These are phyloP conservation scores for Macrophya annulata DNA, from an alignment of 2,888 invertebrate species.

Conservation along the genomic window DNA sequence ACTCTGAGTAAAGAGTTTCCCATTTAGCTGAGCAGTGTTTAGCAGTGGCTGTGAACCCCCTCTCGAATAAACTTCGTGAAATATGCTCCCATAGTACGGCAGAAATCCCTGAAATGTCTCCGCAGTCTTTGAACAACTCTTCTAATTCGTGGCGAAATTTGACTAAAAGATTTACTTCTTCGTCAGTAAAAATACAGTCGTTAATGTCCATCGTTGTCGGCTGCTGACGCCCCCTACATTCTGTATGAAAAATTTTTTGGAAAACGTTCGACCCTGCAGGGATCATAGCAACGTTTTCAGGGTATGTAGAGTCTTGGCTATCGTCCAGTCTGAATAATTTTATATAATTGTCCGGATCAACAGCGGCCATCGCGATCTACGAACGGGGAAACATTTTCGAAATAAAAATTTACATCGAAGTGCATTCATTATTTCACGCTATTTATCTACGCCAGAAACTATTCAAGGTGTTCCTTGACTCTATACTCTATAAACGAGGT, in stretches of 20 bases:
- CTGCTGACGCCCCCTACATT: background rate
- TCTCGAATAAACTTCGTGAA: background rate
- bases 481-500: background rate
- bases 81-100: constrained; percentile 41
- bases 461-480: background rate
- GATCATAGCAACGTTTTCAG: background rate
- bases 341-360: constrained; percentile 41
- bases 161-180: background rate
- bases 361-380: constrained; percentile 37
- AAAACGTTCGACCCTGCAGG: constrained; percentile 1
- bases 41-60: background rate
- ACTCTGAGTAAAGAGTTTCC: constrained; percentile 29
- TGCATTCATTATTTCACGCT: background rate
- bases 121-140: constrained; percentile 34
- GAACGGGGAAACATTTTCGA: background rate
- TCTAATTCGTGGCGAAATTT: constrained; percentile 28
- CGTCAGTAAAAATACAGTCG: background rate
- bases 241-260: background rate
- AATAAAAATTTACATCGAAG: background rate
- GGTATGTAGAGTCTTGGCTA: constrained; percentile 13
- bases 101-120: constrained; percentile 7
- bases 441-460: background rate
- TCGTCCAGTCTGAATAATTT: constrained; percentile 53
- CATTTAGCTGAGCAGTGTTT: constrained; percentile 25
- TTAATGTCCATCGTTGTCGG: background rate